phyloP scores from a whole-genome alignment of 2,888 invertebrate species.

The Trachelus troglodyta region DNA sequence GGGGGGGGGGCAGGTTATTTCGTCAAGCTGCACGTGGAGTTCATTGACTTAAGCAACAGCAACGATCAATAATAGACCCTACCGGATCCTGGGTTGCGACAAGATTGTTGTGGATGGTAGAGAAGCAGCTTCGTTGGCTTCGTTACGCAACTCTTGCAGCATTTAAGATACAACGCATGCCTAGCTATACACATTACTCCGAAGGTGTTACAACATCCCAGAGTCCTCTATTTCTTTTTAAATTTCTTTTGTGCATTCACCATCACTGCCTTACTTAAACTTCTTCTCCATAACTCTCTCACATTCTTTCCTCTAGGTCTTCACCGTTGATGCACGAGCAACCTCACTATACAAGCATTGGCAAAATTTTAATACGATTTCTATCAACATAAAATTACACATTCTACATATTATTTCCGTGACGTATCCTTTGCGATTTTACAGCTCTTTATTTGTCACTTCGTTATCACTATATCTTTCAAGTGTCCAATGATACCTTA shows the following conservation, averaged over 20 bases:
- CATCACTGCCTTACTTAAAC: not conserved
- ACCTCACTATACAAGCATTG: not conserved
- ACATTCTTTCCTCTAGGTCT: not conserved
- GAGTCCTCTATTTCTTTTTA: not conserved
- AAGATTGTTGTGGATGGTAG: conserved; percentile 27
- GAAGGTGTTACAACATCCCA: not conserved
- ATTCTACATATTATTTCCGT: not conserved
- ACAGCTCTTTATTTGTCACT: no score
- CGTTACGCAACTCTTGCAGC: conserved; percentile 19
- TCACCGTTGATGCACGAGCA: not conserved
- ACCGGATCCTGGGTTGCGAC: conserved; percentile 24
- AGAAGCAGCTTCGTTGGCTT: conserved; percentile 7
- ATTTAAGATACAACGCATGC: conserved; percentile 10
- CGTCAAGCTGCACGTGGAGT: conserved; percentile 22
- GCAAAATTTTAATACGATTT: not conserved
- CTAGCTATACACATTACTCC: not conserved
- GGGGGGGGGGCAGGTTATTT: conserved; percentile 6
- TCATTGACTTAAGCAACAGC: conserved; percentile 21
- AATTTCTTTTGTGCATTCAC: not conserved
- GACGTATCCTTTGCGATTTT: no score
- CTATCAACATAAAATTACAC: not conserved
- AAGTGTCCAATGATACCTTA: not conserved
- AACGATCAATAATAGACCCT: conserved; percentile 25
- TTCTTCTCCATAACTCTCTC: not conserved
- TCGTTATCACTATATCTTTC: not conserved